Evolutionary conservation across 1,140 invertebrate species (phyloP), one percentile per base, ranked within the genome.

Genomic region (Drosophila aff.): DNA sequence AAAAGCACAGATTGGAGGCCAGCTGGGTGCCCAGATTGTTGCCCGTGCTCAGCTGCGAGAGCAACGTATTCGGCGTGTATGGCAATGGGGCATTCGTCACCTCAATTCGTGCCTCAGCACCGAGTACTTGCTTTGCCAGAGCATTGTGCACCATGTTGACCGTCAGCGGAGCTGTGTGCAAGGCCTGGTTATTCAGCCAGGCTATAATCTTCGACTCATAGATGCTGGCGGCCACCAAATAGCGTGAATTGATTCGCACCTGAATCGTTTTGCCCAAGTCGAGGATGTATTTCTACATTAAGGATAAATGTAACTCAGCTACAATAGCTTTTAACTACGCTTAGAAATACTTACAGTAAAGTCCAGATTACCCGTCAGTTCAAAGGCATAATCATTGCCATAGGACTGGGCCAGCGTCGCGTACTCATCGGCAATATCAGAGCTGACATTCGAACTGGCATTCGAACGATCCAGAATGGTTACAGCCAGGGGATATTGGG

Each of bases 81-180:
- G 96, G 95, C 83, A 97, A 93, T 0, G 97, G 97, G 91, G 96
- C 94, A 87, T 97, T 97, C 6, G 93, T 93, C 3, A 96, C 94
- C 4, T 91, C 92, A 43, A 98, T 95, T 1, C n/a, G 7, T 0
- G 60, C 16, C 9, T 65, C 15, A 0, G 59, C n/a, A 10, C 60
- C 58, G 3, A 80, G 43, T 18, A 77, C 0, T 15, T 92, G 15
- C 89, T 81, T 15, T 7, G 96, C 90, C 41, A 96, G 92, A 1
- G 95, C 94, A 84, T 96, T 95, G 64, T 96, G 94, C 5, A 95
- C 93, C 43, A 95, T 86, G 59, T 95, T 94, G 28, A 97, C 92
- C 0, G 96, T 93, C 11, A 96, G 94, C 0, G 95, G 95, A 8
- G 95, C 94, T 40, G 96, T 94, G 90, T 97, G 96, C 86, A 95